Evolutionary conservation across 1,140 invertebrate species (phyloP).

Genomic region (Drosophila parabipectinata): DNA sequence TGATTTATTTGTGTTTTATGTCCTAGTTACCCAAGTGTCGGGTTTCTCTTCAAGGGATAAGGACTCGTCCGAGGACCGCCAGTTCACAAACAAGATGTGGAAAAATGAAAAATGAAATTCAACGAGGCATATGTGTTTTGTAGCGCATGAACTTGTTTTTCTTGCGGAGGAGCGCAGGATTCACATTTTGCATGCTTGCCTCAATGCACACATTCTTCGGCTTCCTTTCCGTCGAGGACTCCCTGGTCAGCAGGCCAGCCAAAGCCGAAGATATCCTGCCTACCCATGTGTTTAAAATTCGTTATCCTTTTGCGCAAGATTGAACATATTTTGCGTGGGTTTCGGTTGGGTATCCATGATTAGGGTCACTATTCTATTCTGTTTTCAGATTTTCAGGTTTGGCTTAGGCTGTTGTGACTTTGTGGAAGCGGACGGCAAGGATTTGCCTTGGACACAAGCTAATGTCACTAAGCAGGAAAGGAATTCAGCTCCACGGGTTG

Average conservation of each 20-base stretch:
- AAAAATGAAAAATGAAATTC: constrained; percentile 50
- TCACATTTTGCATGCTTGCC: constrained; percentile 72
- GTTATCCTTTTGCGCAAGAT: constrained; percentile 80
- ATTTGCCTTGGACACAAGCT: constrained; percentile 17
- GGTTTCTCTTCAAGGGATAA: constrained; percentile 64
- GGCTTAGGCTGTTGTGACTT: background rate
- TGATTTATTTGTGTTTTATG: constrained; percentile 71
- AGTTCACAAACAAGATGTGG: constrained; percentile 39
- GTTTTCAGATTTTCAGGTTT: constrained; percentile 35
- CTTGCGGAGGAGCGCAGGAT: constrained; percentile 41
- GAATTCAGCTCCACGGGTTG: background rate
- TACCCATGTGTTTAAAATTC: constrained; percentile 58
- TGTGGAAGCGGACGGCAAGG: constrained; percentile 4
- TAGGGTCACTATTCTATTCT: constrained; percentile 53
- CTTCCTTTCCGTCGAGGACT: constrained; percentile 39
- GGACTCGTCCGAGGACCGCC: constrained; percentile 30
- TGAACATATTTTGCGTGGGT: constrained; percentile 69
- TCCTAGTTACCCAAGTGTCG: constrained; percentile 80
- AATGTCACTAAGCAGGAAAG: constrained; percentile 10
- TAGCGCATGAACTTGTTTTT: constrained; percentile 57
- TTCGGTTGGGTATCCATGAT: constrained; percentile 35
- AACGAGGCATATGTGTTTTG: constrained; percentile 69
- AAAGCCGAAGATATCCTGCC: constrained; percentile 19
- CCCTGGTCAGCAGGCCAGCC: constrained; percentile 59
- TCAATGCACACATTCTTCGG: constrained; percentile 50